Base-by-base conservation (phyloP, 2,113 vertebrate genomes). In the Phaethon lepturus region DNA sequence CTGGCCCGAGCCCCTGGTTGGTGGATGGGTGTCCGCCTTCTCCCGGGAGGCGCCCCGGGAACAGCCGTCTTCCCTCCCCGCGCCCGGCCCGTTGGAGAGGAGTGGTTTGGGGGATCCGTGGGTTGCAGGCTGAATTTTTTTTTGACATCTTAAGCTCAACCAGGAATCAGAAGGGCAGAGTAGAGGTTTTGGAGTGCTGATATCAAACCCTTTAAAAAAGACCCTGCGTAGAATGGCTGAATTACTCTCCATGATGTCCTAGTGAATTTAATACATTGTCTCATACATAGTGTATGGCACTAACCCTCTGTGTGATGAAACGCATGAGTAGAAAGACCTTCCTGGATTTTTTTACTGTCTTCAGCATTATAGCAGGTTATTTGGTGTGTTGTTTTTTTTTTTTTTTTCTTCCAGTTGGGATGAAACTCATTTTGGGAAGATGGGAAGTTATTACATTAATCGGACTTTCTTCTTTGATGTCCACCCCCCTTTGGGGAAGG, bases 391-490 rank as follows among this genome's bases (percentile, higher is more conserved):
- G 13, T 45, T 45, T 45, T 84, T 84, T 63, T 92, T 10, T 88
- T 69, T 53, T 97, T 98, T 14, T 88, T 92, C 90, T 98, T 97
- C 62, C 95, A 99, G 99, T 94, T 99, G 99, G 99, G 99, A 99
- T 98, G 99, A 99, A 97, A 99, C 99, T 22, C 99, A 99, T 98
- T 99, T 99, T 98, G 99, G 99, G 86, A 99, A 99, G 98, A 99
- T 99, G 99, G 99, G 99, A 86, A 99, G 99, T 98, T 99, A 99
- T 98, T 99, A 99, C 97, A 99, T 99, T 97, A 99, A 99, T 97
- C 98, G 99, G 58, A 99, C 99, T 17, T 99, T 99, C 98, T 99
- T 99, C 97, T 99, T 99, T 94, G 99, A 99, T 83, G 99, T 99
- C 69, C 99, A 99, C 72, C 99, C 99, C 24, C 99, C 99, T 47